Evolutionary conservation across 2,113 vertebrate genomes (phyloP).

Genomic region (Sturnira hondurensis): DNA sequence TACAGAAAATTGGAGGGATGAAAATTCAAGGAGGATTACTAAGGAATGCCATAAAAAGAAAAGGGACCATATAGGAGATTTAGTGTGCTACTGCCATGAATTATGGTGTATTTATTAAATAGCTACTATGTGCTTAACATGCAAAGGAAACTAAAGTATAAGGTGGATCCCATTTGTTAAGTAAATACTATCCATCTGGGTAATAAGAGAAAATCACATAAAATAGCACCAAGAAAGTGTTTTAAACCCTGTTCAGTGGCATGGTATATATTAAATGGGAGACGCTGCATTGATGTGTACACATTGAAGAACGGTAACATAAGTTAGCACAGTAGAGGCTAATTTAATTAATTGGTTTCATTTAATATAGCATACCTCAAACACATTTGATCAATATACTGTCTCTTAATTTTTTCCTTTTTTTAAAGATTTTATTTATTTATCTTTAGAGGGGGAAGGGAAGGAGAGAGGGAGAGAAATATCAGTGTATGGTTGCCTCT

Average conservation of each 20-base stretch:
- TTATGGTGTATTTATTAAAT: background rate
- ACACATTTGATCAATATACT: background rate
- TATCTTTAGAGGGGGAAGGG: too few relatives aligned
- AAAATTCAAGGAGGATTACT: background rate
- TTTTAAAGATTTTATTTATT: too few relatives aligned
- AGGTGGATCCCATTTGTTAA: background rate
- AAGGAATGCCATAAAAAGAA: background rate
- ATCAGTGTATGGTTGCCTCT: too few relatives aligned
- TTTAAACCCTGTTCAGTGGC: background rate
- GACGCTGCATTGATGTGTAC: accelerated
- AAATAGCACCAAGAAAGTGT: background rate
- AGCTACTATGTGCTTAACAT: background rate
- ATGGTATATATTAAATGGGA: background rate
- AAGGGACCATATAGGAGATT: background rate
- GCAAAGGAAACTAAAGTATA: background rate
- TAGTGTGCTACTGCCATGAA: background rate
- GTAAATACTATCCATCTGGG: background rate
- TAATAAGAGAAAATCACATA: background rate
- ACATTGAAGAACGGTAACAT: background rate
- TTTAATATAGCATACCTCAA: background rate
- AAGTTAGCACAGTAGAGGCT: background rate
- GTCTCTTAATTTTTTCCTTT: too few relatives aligned
- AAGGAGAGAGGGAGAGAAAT: too few relatives aligned
- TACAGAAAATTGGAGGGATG: background rate
- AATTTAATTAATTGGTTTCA: background rate